These are phyloP conservation scores for Prorops nasuta DNA, from an alignment of 1,140 invertebrate genomes.

Conservation along the genomic window DNA sequence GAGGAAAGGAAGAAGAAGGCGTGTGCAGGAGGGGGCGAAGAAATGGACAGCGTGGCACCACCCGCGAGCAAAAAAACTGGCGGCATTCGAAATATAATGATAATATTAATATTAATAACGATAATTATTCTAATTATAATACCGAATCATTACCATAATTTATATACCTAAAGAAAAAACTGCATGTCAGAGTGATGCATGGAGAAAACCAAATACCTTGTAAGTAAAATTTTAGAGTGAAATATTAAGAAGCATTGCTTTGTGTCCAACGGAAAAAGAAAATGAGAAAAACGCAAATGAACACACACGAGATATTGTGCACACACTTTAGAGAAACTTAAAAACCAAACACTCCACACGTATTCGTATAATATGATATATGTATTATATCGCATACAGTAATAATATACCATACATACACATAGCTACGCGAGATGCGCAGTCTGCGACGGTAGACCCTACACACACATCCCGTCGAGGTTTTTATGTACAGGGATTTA, in stretches of 20 bases:
- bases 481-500: conserved; percentile 54
- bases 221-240: conserved; percentile 44
- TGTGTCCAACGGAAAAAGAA: conserved; percentile 26
- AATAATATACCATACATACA: conserved; percentile 2
- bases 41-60: background rate
- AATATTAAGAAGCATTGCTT: conserved; percentile 34
- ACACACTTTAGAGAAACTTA: conserved; percentile 2
- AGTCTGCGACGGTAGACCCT: background rate
- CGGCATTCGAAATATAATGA: conserved; percentile 29
- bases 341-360: too few species aligned
- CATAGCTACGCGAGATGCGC: conserved; percentile 7
- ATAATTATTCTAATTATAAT: conserved; percentile 45
- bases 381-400: too few species aligned
- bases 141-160: conserved; percentile 57
- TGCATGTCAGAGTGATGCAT: conserved; percentile 40
- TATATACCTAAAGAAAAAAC: conserved; percentile 51
- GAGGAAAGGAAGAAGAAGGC: background rate
- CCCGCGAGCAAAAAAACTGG: background rate
- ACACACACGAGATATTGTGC: background rate
- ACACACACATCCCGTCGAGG: conserved; percentile 21
- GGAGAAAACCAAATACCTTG: conserved; percentile 51
- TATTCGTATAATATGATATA: too few species aligned
- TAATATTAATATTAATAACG: conserved; percentile 43
- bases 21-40: background rate
- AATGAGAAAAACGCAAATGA: conserved; percentile 4